Conservation (phyloP, 2,797 vertebrate genomes). For the Dendrocincla fuliginosa region DNA sequence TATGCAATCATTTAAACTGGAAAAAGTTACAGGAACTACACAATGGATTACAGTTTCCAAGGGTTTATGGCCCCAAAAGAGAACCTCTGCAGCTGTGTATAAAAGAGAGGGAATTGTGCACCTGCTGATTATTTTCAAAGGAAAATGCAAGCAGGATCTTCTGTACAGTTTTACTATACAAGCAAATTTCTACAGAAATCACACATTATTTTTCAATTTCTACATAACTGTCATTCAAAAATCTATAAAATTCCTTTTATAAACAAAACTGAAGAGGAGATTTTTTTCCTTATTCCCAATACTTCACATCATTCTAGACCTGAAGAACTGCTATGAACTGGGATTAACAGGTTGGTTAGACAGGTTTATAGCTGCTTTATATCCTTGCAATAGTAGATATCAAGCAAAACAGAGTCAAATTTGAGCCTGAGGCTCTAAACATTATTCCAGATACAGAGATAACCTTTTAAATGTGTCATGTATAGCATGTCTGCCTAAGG, state of each 20-base stretch:
- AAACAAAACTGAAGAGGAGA: neutral
- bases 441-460: constrained; percentile 5
- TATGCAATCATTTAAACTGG: neutral
- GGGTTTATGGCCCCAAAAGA: neutral
- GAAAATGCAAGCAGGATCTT: neutral
- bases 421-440: neutral
- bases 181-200: neutral
- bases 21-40: neutral
- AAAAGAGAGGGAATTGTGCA: neutral
- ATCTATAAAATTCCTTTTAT: neutral
- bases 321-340: neutral
- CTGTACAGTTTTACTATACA: neutral
- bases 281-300: neutral
- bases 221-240: neutral
- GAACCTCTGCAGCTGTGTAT: neutral
- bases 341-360: constrained; percentile 4
- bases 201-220: neutral
- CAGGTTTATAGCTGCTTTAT: constrained; percentile 22
- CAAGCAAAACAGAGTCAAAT: constrained; percentile 38
- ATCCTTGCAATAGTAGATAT: neutral
- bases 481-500: constrained; percentile 6
- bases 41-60: neutral
- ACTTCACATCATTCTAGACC: neutral
- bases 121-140: neutral
- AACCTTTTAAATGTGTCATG: constrained; percentile 31